A percentile compares a stretch with the other conserved stretches of the same genome.
phyloP scores from a whole-genome alignment of 2,888 invertebrate species.

The Ormyrus thymus region DNA sequence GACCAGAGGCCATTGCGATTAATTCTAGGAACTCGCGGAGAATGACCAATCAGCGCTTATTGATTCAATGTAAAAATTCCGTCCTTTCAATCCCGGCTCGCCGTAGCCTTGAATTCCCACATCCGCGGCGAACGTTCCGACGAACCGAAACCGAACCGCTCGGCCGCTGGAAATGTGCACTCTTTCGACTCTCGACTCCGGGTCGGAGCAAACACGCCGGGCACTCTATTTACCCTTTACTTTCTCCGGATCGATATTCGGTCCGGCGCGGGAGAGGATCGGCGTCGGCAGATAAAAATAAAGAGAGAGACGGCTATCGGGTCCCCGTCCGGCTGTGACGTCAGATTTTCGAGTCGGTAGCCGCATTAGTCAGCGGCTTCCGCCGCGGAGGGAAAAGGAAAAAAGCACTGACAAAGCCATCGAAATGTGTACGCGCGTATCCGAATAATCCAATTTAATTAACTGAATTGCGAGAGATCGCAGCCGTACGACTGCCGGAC shows the following conservation, averaged over 20 bases:
- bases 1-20: too few species aligned
- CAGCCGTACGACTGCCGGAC: not conserved
- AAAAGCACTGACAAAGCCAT: slow-evolving; percentile 37
- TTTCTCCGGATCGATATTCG: not conserved
- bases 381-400: not conserved
- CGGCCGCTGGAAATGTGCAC: too few species aligned
- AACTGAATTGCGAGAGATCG: slow-evolving; percentile 44
- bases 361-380: slow-evolving; percentile 34
- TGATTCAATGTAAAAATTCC: too few species aligned
- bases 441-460: slow-evolving; percentile 49
- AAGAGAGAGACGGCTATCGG: slow-evolving; percentile 22
- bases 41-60: too few species aligned
- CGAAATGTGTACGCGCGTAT: slow-evolving; percentile 25
- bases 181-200: too few species aligned
- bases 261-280: not conserved
- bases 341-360: slow-evolving; percentile 30
- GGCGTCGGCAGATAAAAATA: not conserved
- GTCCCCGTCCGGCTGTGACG: not conserved
- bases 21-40: too few species aligned
- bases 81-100: too few species aligned
- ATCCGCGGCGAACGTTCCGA: too few species aligned
- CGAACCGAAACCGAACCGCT: too few species aligned
- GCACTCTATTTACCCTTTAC: slow-evolving; percentile 28
- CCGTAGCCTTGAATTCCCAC: too few species aligned
- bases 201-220: not conserved